Base-by-base conservation (phyloP, 2,113 vertebrate species). In the Scalopus aquaticus region DNA sequence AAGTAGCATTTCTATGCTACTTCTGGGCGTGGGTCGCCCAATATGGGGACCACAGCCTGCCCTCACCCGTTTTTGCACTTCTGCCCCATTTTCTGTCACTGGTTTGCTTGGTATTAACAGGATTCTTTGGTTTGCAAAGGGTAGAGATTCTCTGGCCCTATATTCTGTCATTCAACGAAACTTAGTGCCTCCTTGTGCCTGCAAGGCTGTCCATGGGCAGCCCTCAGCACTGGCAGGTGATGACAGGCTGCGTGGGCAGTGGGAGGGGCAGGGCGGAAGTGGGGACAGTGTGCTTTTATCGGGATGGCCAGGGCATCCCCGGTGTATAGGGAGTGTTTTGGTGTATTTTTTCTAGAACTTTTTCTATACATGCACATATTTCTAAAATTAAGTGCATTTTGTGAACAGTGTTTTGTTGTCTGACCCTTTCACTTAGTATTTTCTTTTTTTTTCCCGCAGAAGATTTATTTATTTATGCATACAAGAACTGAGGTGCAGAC, bases 1-100 rank as follows among this genome's bases (percentile, higher is more conserved):
- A 1, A 1, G 17, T 0, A 19, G 58, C 8, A 0, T 16, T 9
- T 24, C 37, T 3, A n/a, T n/a, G n/a, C n/a, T n/a, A n/a, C n/a
- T n/a, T n/a, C n/a, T n/a, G n/a, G n/a, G n/a, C n/a, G 5, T 0
- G 78, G 77, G 44, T 16, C 3, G 0, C 26, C 10, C 30, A 5
- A 35, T 77, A 15, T 76, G 81, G 37, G 67, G 39, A 16, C 58
- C 4, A 3, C 65, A 35, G n/a, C 49, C 73, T 35, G 6, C 44
- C 26, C 19, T 26, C 17, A 51, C 6, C 30, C 4, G 16, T 32
- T 20, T n/a, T 24, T 3, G 12, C 10, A 3, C 42, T 3, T n/a
- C 35, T n/a, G 16, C 30, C 54, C 83, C 51, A 0, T 12, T 44
- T 91, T 13, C 28, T 11, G 42, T 62, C 54, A 4, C 54, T 56